These are phyloP conservation scores for Gallinago media DNA, from an alignment of 2,113 vertebrate genomes.

Conservation along the genomic window DNA sequence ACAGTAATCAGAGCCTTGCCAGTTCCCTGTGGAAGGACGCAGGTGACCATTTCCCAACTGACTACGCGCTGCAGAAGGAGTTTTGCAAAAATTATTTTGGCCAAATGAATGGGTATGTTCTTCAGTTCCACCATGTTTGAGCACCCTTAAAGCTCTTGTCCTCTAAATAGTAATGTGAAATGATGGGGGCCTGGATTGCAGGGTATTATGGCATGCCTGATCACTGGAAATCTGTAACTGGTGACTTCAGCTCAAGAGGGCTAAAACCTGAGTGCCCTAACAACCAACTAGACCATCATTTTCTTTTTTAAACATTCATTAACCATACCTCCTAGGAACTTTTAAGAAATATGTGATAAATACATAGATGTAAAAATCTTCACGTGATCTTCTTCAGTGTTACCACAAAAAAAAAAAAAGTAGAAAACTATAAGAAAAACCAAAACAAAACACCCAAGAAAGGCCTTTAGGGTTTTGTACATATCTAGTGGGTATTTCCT, in stretches of 20 bases:
- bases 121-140: neutral
- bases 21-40: neutral
- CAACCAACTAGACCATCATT: neutral
- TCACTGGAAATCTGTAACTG: neutral
- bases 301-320: neutral
- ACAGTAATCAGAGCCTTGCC: neutral
- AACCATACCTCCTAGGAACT: neutral
- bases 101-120: neutral
- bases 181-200: neutral
- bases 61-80: neutral
- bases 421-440: neutral
- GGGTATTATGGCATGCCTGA: neutral
- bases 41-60: neutral
- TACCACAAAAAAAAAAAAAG: neutral
- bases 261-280: neutral
- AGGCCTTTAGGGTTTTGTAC: neutral
- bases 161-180: neutral
- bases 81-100: neutral
- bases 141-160: neutral
- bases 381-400: neutral
- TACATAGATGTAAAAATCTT: neutral
- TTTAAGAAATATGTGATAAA: neutral
- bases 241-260: neutral
- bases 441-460: neutral
- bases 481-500: neutral